These are phyloP conservation scores for Leptopilina boulardi DNA, from an alignment of 1,140 invertebrate genomes.

Conservation along the genomic window DNA sequence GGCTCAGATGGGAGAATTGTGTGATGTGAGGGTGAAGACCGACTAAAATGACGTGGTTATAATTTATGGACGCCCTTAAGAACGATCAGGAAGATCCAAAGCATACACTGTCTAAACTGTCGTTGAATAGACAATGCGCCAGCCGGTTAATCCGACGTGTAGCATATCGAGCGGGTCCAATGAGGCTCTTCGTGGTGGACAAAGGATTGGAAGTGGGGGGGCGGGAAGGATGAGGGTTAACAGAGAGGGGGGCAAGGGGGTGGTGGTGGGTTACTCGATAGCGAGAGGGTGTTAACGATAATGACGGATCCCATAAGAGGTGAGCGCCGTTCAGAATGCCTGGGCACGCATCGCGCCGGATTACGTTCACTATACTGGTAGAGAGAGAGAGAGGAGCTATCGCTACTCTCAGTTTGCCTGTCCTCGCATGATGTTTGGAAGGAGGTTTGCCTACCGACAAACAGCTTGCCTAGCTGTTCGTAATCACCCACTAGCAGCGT, in stretches of 20 bases:
- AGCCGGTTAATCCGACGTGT: conserved; percentile 30
- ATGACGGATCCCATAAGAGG: conserved; percentile 59
- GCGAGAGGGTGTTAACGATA: conserved; percentile 55
- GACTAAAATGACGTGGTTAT: conserved; percentile 20
- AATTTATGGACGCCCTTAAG: conserved; percentile 32
- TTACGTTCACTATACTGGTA: conserved; percentile 54
- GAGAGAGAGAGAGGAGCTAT: too few relatives aligned
- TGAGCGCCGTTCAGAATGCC: conserved; percentile 60
- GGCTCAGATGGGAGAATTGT: neutral
- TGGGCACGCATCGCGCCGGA: conserved; percentile 57
- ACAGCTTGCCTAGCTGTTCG: conserved; percentile 46
- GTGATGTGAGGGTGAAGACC: neutral
- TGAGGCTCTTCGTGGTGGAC: conserved; percentile 12
- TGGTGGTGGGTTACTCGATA: neutral
- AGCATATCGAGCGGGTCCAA: conserved; percentile 27
- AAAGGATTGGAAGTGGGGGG: neutral
- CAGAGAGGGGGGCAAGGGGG: too few relatives aligned
- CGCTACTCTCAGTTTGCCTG: conserved; percentile 44
- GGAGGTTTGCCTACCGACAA: conserved; percentile 41
- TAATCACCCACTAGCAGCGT: conserved; percentile 59
- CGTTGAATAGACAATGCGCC: conserved; percentile 29
- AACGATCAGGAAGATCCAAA: conserved; percentile 30
- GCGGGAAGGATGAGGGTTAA: neutral
- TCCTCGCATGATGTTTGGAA: conserved; percentile 44
- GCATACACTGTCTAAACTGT: conserved; percentile 25